A percentile compares a stretch with the other conserved stretches of the same genome.
These are phyloP conservation scores for Chionomys nivalis DNA, from an alignment of 2,113 vertebrate genomes.

Conservation along the genomic window DNA sequence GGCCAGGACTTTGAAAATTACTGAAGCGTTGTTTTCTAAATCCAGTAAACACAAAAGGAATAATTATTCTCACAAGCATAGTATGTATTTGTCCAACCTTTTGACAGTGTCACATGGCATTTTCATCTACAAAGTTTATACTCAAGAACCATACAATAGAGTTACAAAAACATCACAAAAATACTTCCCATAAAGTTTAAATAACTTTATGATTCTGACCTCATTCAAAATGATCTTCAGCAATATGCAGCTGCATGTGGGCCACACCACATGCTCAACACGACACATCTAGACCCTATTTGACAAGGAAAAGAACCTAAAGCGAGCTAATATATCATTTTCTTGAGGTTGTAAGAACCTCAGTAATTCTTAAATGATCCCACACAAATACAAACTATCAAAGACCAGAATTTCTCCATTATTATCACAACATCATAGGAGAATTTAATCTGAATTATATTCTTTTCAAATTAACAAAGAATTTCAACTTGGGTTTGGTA, in stretches of 20 bases:
- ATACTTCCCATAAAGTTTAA: neutral
- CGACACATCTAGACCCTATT: neutral
- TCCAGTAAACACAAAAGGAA: neutral
- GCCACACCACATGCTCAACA: neutral
- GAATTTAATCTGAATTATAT: conserved; percentile 8
- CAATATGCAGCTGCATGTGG: neutral
- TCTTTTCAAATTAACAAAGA: conserved; percentile 5
- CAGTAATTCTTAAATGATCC: neutral
- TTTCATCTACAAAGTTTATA: neutral
- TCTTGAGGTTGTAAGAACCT: neutral
- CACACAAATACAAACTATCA: neutral
- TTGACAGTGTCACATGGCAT: neutral
- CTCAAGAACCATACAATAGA: neutral
- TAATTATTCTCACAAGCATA: neutral
- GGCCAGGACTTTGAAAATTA: neutral
- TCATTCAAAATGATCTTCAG: neutral
- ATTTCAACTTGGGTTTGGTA: conserved; percentile 1
- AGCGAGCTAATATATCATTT: neutral
- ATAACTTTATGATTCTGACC: neutral
- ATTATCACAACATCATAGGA: neutral
- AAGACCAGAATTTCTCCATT: neutral
- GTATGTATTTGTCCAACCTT: neutral
- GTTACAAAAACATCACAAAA: neutral
- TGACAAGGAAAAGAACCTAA: neutral
- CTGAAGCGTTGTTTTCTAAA: neutral